A percentile compares a stretch with the other conserved stretches of the same genome.
These are phyloP conservation scores for Chirona hameri DNA, from an alignment of 2,888 invertebrate species.

Conservation along the genomic window DNA sequence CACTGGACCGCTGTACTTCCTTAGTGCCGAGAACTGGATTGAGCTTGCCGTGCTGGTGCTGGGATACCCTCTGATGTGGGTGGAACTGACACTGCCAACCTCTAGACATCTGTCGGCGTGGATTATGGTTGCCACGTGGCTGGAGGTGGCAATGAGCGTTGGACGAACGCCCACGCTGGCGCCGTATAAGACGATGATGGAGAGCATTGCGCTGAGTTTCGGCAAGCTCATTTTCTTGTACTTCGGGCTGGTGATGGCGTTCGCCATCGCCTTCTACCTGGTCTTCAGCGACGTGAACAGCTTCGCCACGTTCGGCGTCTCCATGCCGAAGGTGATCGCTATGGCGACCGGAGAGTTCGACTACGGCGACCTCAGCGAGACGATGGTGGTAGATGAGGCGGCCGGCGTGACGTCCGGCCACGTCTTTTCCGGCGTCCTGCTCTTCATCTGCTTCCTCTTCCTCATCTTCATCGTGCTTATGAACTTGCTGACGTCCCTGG, in stretches of 20 bases:
- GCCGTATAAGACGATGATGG: constrained; percentile 39
- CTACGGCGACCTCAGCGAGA: constrained; percentile 36
- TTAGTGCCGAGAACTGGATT: background rate
- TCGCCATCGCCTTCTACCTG: constrained; percentile 39
- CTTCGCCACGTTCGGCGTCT: constrained; percentile 37
- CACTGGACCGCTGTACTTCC: background rate
- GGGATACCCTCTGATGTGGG: background rate
- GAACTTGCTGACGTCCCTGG: constrained; percentile 40
- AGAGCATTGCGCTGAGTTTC: constrained; percentile 39
- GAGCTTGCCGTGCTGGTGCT: background rate
- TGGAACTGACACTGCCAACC: background rate
- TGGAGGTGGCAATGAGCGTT: constrained; percentile 38
- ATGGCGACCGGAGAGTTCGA: constrained; percentile 40
- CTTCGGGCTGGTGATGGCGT: constrained; percentile 37
- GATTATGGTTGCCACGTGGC: constrained; percentile 38
- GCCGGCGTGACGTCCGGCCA: background rate
- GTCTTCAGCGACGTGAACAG: constrained; percentile 8
- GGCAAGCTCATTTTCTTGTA: constrained; percentile 38
- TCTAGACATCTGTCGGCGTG: constrained; percentile 38
- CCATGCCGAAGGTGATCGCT: constrained; percentile 39
- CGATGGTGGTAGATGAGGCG: background rate
- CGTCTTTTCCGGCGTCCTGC: constrained; percentile 34
- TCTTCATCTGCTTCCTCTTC: constrained; percentile 40
- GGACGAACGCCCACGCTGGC: constrained; percentile 38
- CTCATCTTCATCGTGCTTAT: constrained; percentile 40